Evolutionary conservation across 2,113 vertebrate genomes (phyloP).

Genomic region (Cheilinus undulatus): DNA sequence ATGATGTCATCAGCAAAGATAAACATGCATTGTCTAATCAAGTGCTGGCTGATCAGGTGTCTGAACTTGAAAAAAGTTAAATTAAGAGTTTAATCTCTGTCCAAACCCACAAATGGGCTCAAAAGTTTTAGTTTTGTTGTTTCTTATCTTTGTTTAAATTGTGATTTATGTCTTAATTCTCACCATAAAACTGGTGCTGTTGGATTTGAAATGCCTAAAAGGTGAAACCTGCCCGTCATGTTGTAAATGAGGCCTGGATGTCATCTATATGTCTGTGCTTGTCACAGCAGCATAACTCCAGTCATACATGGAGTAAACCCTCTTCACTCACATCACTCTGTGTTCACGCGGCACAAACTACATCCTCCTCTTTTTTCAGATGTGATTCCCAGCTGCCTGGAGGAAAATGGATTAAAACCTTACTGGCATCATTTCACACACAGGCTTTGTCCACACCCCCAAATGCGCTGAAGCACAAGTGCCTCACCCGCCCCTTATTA

Average conservation of each 20-base stretch:
- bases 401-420: slow-evolving; percentile 48
- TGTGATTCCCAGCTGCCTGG: slow-evolving; percentile 50
- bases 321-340: slow-evolving; percentile 1
- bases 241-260: background rate
- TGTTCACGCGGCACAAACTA: slow-evolving; percentile 9
- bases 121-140: too few species aligned
- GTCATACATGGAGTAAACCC: background rate
- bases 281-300: slow-evolving; percentile 10
- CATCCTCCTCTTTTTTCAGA: slow-evolving; percentile 47
- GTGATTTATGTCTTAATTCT: background rate
- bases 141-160: background rate
- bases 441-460: slow-evolving; percentile 30
- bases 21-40: too few species aligned
- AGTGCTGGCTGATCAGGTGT: too few species aligned
- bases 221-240: background rate
- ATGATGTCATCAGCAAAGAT: too few species aligned
- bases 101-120: too few species aligned
- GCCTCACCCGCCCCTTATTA: slow-evolving; percentile 51
- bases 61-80: too few species aligned
- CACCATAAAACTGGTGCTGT: background rate
- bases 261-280: background rate
- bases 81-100: too few species aligned
- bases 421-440: slow-evolving; percentile 28
- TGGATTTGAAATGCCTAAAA: background rate
- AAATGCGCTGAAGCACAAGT: slow-evolving; percentile 51